phyloP scores from a whole-genome alignment of 2,113 vertebrate genomes.

The Promerops cafer region DNA sequence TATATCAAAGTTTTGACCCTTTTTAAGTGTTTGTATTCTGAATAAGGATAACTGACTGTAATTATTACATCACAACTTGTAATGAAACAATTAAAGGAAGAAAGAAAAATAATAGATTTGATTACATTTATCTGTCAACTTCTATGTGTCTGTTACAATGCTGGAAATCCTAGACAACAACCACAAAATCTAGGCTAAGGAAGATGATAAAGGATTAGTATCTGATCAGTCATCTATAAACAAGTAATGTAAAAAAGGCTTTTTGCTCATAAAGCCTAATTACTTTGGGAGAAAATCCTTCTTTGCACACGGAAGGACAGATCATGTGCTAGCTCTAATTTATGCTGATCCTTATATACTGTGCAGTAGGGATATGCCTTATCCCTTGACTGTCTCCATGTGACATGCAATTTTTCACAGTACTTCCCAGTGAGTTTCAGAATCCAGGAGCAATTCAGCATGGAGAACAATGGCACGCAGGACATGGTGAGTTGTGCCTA shows the following conservation, averaged over 20 bases:
- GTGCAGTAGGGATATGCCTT: conserved; percentile 23
- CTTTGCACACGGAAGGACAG: conserved; percentile 18
- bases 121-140: neutral
- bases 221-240: conserved; percentile 1
- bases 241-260: neutral
- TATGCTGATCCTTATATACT: conserved; percentile 52
- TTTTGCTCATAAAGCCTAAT: conserved; percentile 39
- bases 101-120: neutral
- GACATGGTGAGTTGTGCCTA: neutral
- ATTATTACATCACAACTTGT: neutral
- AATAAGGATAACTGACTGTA: neutral
- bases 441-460: neutral
- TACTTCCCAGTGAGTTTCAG: conserved; percentile 1
- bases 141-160: neutral
- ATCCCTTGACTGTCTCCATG: neutral
- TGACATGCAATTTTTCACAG: conserved; percentile 3
- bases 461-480: conserved; percentile 10
- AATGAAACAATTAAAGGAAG: neutral
- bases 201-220: conserved; percentile 22
- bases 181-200: conserved; percentile 2
- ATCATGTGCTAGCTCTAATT: conserved; percentile 51
- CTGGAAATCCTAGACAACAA: neutral
- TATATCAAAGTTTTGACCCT: neutral
- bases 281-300: conserved; percentile 29
- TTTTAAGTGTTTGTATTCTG: neutral